A percentile compares a stretch with the other conserved stretches of the same genome.
phyloP scores from a whole-genome alignment of 2,797 vertebrate species.

The Myiothlypis coronata region DNA sequence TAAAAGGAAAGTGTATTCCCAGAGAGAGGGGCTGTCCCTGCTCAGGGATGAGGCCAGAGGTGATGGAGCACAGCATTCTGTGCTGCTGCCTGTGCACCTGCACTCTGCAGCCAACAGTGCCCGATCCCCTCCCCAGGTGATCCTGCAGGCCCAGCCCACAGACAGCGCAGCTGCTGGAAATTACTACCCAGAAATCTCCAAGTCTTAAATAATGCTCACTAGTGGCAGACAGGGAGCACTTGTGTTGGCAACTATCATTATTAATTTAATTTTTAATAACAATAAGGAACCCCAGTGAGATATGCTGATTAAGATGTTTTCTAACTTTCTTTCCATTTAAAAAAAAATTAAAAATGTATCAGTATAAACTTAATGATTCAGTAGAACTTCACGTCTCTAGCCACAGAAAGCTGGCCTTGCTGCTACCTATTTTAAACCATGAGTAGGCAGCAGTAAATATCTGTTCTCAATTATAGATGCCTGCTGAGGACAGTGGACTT shows the following conservation, averaged over 20 bases:
- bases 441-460: neutral
- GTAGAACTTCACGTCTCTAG: neutral
- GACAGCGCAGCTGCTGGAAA: neutral
- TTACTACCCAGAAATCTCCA: neutral
- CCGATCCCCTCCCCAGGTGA: neutral
- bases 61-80: accelerated
- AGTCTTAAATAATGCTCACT: neutral
- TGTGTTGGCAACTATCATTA: neutral
- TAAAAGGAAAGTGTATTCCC: neutral
- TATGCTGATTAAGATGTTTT: neutral
- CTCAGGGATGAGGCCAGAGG: neutral
- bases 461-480: neutral
- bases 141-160: neutral
- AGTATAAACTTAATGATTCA: neutral
- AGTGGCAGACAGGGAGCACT: neutral
- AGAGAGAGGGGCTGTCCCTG: neutral
- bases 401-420: neutral
- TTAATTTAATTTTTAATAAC: neutral
- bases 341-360: neutral
- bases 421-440: neutral
- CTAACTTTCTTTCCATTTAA: neutral
- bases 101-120: accelerated
- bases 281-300: neutral
- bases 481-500: neutral
- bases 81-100: neutral